Evolutionary conservation across 2,888 invertebrate genomes (phyloP).

Genomic region (Acleris cristana): DNA sequence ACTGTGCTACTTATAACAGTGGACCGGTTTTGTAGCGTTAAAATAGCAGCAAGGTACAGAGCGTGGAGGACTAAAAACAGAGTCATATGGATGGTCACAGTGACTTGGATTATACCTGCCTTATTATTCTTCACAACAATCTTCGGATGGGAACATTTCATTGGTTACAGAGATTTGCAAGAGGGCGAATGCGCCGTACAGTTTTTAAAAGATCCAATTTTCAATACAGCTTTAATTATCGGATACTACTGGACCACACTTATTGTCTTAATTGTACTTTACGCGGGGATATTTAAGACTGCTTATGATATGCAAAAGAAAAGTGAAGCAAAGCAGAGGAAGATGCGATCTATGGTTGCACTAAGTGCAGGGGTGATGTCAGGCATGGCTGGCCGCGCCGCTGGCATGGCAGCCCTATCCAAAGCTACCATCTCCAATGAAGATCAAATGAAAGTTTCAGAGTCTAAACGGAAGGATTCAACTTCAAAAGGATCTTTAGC

Average conservation of each 20-base stretch:
- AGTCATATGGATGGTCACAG: constrained; percentile 97
- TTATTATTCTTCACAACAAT: constrained; percentile 98
- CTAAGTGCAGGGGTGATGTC: constrained; percentile 95
- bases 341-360: constrained; percentile 97
- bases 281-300: constrained; percentile 98
- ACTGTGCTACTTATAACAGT: constrained; percentile 99
- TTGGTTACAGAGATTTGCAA: constrained; percentile 93
- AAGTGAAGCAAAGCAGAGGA: constrained; percentile 97
- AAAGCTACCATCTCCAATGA: constrained; percentile 89
- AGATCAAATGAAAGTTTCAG: constrained; percentile 86
- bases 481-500: constrained; percentile 70
- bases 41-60: constrained; percentile 98
- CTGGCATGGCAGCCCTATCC: constrained; percentile 92
- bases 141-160: constrained; percentile 99
- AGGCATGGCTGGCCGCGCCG: constrained; percentile 94
- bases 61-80: constrained; percentile 97
- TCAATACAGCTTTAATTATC: constrained; percentile 98
- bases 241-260: constrained; percentile 99
- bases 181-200: constrained; percentile 97
- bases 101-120: constrained; percentile 98
- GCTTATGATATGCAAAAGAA: constrained; percentile 99
- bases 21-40: constrained; percentile 99
- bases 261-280: constrained; percentile 96
- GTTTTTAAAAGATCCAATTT: constrained; percentile 98
- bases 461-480: constrained; percentile 68